Evolutionary conservation across 37 sponge, comb jelly and placozoan species (phyloP), one percentile per base, ranked within the genome.

Genomic region (Tethya wilhelma): DNA sequence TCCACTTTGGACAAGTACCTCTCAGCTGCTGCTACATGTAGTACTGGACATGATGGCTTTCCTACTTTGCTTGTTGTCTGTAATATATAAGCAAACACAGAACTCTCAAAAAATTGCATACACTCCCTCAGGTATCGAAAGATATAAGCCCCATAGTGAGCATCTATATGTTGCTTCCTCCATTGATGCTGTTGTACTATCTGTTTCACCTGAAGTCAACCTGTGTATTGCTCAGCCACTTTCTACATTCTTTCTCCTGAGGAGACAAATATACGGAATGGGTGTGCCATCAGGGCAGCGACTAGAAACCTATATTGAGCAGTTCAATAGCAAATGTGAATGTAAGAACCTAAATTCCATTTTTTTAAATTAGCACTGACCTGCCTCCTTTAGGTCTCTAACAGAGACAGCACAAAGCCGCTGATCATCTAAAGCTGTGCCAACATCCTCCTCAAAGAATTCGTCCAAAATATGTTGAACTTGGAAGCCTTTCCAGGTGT

Each of bases 21-120:
- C 56, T 39, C 78, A 26, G 17, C 86, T 79, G 25, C 82, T 1
- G 7, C 71, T 77, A 4, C 57, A 80, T 31, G 81, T 39, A 77
- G 82, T 23, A 87, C 88, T 28, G 87, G 88, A 38, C 1, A 36
- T 20, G 44, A 75, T 38, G 87, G 87, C 76, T 87, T 81, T 1
- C 88, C 82, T 9, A 87, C 59, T 33, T 87, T 80, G 14, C 66
- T 36, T 56, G 53, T 87, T 87, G 69, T 87, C 88, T 56, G 69
- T 79, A 11, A 77, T 28, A 41, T 63, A 80, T 28, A 64, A 49
- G 38, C 81, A 67, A 0, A 23, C 39, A 39, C 28, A 39, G 39
- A 32, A 19, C 12, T 46, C 39, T 26, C 73, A 26, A 59, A 40
- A 6, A 30, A 6, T 14, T 77, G 31, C 30, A 78, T 78, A 59